phyloP scores from a whole-genome alignment of 2,113 vertebrate species.

The Scalopus aquaticus region DNA sequence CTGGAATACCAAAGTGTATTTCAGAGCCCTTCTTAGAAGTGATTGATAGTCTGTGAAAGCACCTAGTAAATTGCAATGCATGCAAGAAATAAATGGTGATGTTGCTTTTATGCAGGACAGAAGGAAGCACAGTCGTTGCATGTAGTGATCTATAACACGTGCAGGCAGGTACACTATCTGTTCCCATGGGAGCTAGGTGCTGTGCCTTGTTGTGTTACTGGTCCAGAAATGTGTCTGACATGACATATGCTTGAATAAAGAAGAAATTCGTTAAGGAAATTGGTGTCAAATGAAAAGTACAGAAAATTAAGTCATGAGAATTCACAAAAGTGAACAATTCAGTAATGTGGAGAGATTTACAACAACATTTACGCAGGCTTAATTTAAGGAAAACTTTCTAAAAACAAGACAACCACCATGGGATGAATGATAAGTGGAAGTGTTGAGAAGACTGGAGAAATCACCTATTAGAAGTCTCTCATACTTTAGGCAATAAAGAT shows the following conservation, averaged over 20 bases:
- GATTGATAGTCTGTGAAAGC: background rate
- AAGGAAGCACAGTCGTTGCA: background rate
- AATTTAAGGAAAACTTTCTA: background rate
- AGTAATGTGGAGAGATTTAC: background rate
- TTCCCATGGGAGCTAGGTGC: background rate
- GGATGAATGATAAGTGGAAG: background rate
- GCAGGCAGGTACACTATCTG: background rate
- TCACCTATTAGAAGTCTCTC: background rate
- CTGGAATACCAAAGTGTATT: background rate
- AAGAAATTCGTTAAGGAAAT: background rate
- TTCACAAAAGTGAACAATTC: background rate
- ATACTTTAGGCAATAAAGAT: background rate
- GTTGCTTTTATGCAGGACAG: background rate
- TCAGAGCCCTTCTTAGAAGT: background rate
- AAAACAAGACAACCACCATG: background rate
- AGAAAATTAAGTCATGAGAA: background rate
- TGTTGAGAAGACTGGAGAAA: background rate
- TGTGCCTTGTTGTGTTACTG: background rate
- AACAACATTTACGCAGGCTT: background rate
- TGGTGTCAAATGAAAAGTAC: background rate
- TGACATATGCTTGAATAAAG: background rate
- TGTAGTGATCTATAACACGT: background rate
- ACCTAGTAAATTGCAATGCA: background rate
- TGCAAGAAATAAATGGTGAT: background rate
- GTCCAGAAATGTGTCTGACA: background rate